Percentiles rank a stretch among this genome's conserved stretches.
Conservation (phyloP, 2,888 invertebrate species). For the Tetheella fluctuosa region DNA sequence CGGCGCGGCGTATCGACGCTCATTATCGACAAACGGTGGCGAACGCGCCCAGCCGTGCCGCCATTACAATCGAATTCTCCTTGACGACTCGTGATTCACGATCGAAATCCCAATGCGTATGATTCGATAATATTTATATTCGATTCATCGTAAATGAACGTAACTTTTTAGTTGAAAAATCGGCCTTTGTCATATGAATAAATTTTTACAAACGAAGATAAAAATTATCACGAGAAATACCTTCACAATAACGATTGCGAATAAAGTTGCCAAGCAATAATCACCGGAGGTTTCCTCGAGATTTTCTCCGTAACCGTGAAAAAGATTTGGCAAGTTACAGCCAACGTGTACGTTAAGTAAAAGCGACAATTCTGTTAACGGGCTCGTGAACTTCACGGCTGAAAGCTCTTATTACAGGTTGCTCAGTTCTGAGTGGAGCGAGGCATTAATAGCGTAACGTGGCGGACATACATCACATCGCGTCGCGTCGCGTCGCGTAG, state of each 20-base stretch:
- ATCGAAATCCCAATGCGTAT: constrained; percentile 52
- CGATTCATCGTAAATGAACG: constrained; percentile 14
- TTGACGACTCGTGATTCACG: constrained; percentile 76
- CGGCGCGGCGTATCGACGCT: no score
- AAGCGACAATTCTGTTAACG: constrained; percentile 58
- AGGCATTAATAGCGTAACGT: constrained; percentile 43
- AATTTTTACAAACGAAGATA: not conserved
- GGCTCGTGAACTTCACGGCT: constrained; percentile 57
- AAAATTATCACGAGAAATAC: not conserved
- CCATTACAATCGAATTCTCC: constrained; percentile 71
- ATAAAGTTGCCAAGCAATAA: constrained; percentile 1
- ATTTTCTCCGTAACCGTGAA: not conserved
- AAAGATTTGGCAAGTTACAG: constrained; percentile 21
- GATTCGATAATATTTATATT: constrained; percentile 49
- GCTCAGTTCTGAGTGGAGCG: constrained; percentile 48
- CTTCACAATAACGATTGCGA: not conserved
- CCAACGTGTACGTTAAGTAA: constrained; percentile 41
- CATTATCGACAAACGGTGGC: constrained; percentile 52
- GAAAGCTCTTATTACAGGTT: constrained; percentile 63
- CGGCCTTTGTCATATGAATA: not conserved
- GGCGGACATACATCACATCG: constrained; percentile 54
- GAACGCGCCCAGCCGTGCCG: constrained; percentile 63
- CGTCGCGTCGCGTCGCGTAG: constrained; percentile 47
- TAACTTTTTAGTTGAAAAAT: not conserved
- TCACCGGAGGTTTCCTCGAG: not conserved